Evolutionary conservation across 2,113 vertebrate genomes (phyloP).

Genomic region (Accipiter virgatus): DNA sequence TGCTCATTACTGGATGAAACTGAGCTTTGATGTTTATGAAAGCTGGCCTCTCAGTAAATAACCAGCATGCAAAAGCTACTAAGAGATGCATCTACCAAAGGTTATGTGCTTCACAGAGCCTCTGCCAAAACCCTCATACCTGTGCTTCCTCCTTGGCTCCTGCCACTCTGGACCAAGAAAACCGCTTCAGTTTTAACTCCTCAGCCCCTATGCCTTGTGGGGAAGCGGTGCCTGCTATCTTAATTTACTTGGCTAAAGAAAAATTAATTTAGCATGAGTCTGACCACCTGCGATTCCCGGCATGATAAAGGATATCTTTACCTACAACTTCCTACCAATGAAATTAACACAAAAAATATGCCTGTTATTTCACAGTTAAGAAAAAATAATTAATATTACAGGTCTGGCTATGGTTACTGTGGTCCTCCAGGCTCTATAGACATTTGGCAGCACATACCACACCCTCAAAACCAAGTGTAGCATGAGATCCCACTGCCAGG

Average conservation of each 20-base stretch:
- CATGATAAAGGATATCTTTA: neutral
- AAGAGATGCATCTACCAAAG: neutral
- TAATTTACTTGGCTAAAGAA: neutral
- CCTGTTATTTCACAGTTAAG: neutral
- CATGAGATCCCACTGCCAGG: neutral
- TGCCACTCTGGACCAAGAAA: neutral
- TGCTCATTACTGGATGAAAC: neutral
- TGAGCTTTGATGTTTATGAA: neutral
- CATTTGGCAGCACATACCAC: neutral
- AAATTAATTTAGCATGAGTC: neutral
- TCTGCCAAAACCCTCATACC: neutral
- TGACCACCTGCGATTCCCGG: neutral
- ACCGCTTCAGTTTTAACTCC: neutral
- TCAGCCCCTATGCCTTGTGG: neutral
- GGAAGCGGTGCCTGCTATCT: neutral
- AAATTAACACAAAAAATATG: neutral
- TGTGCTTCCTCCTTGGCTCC: neutral
- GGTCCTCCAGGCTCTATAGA: neutral
- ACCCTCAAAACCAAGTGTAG: neutral
- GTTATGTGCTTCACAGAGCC: neutral
- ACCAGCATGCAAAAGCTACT: neutral
- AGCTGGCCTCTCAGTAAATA: neutral
- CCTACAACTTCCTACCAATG: neutral
- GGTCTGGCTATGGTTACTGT: neutral
- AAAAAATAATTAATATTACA: neutral